Evolutionary conservation across 2,888 invertebrate species (phyloP), one percentile per base, ranked within the genome.

Genomic region (Acrobasis repandana): DNA sequence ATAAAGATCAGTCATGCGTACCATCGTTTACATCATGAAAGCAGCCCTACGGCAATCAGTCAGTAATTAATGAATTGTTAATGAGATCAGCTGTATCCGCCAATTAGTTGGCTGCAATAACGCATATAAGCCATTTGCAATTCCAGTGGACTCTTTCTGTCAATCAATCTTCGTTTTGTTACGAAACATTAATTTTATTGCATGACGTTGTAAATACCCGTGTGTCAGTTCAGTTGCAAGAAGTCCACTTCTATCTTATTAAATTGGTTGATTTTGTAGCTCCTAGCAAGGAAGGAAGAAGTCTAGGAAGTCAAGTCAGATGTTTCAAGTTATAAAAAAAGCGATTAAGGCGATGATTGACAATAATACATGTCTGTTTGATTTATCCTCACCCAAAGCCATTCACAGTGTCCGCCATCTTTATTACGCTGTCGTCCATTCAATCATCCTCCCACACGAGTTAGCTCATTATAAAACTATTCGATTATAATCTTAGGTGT

Each of bases 401-500:
- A 58, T 58, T 48, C 58, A 58, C 50, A 58, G 38, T 38, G 58
- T 50, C 58, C 49, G 10, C 49, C 36, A 58, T 36, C 49, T 58
- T 49, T 58, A 58, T 58, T 58, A 58, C 49, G 49, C 58, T 58
- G 58, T 58, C 58, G 20, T 20, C 18, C 49, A 38, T 49, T 58
- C 58, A 16, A 58, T 58, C 48, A 47, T 14, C 48, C 58, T 36
- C 58, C 58, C 50, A 58, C 58, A 58, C 58, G 46, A 20, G 28
- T 16, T 33, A 36, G 34, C 58, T 58, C 58, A 58, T 58, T 58
- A 58, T 58, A 58, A 58, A 58, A 58, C 58, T 58, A 58, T 58
- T 58, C 16, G 49, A 58, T 58, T 48, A 58, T 58, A 58, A 34
- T 47, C 51, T 33, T 1, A 1, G 14, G 28, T 14, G 33, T 20